Conservation (phyloP, 2,113 vertebrate genomes). For the Tenebrosternarchus preto region DNA sequence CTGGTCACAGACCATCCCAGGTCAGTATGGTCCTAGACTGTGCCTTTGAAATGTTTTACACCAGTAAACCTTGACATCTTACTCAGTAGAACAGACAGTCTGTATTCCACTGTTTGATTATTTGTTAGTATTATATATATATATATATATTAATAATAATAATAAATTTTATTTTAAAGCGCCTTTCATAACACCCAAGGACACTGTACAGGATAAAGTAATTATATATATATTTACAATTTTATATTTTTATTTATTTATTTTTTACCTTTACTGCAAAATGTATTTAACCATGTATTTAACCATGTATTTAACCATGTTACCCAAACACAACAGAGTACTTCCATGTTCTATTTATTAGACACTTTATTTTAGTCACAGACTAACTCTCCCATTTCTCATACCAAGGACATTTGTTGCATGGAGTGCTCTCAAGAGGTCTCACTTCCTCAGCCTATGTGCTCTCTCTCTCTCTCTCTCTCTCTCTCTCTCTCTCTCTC, state of each 20-base stretch:
- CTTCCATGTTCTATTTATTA: neutral
- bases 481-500: conserved; percentile 4
- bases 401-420: neutral
- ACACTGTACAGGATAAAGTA: too few relatives aligned
- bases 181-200: too few relatives aligned
- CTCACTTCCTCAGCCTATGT: neutral
- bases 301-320: neutral
- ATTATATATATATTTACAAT: neutral
- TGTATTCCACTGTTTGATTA: too few relatives aligned
- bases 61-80: too few relatives aligned
- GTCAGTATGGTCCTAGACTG: too few relatives aligned
- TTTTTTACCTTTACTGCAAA: neutral
- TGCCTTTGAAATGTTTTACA: too few relatives aligned
- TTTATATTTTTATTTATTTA: neutral
- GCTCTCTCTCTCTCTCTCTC: neutral
- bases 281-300: neutral
- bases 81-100: too few relatives aligned
- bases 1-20: too few relatives aligned
- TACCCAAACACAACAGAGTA: neutral
- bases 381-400: neutral
- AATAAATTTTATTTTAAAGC: too few relatives aligned
- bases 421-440: neutral
- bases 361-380: neutral
- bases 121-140: neutral
- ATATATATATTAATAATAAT: too few relatives aligned